Conservation (phyloP, 1,140 invertebrate species). For the Bacillus rossius region DNA sequence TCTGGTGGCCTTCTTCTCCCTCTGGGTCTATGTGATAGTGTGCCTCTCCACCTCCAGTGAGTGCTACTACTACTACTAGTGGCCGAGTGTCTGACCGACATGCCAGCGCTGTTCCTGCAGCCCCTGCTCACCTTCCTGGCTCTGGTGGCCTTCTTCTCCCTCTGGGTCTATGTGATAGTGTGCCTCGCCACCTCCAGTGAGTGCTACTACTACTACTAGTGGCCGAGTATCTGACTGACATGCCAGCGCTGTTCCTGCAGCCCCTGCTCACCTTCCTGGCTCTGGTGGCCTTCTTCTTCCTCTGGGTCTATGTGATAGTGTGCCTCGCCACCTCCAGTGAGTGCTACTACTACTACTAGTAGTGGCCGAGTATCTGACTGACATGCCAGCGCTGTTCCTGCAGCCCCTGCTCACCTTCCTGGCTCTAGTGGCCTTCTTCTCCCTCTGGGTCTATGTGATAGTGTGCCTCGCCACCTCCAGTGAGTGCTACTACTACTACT, state of each 20-base stretch:
- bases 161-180: conserved; percentile 77
- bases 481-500: no score
- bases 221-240: no score
- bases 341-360: no score
- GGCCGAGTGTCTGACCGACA: no score
- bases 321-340: conserved; percentile 65
- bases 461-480: conserved; percentile 62
- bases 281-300: conserved; percentile 70
- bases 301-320: conserved; percentile 77
- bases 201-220: no score
- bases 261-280: conserved; percentile 80
- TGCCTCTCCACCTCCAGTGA: conserved; percentile 65
- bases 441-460: conserved; percentile 80
- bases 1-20: conserved; percentile 71
- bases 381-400: conserved; percentile 78
- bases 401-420: conserved; percentile 85
- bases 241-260: conserved; percentile 83
- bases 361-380: no score
- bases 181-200: conserved; percentile 65
- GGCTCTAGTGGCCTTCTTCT: conserved; percentile 69
- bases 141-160: conserved; percentile 71
- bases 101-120: conserved; percentile 83
- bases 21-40: conserved; percentile 77
- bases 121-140: conserved; percentile 80
- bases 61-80: no score